A percentile compares a stretch with the other conserved stretches of the same genome.
These are phyloP conservation scores for Paragorgia papillata DNA, from an alignment of 92 coral and sea anemone genomes.

Conservation along the genomic window DNA sequence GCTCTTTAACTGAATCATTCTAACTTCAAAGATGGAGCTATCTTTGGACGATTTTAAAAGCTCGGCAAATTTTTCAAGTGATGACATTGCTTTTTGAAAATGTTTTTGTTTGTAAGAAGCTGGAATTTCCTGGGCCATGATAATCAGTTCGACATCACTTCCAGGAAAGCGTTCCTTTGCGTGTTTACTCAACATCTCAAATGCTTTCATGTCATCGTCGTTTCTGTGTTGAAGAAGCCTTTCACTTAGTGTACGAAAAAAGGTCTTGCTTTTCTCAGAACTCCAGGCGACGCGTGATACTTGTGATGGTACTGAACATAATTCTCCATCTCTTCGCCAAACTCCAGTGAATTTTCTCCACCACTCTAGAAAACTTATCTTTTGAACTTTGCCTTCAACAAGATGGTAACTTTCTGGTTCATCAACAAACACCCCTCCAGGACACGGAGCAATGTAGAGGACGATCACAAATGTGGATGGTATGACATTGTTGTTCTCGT, in stretches of 20 bases:
- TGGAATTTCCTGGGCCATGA: conserved; percentile 15
- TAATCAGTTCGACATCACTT: conserved; percentile 13
- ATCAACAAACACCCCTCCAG: conserved; percentile 47
- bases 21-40: conserved; percentile 39
- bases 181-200: conserved; percentile 5
- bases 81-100: neutral
- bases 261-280: conserved; percentile 9
- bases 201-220: conserved; percentile 22
- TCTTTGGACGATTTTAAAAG: conserved; percentile 20
- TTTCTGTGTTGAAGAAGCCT: conserved; percentile 38
- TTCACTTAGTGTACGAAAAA: conserved; percentile 31
- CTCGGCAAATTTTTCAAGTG: conserved; percentile 18
- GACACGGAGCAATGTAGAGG: conserved; percentile 36
- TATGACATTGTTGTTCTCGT: conserved; percentile 21
- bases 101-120: conserved; percentile 24
- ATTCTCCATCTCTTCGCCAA: neutral
- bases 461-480: conserved; percentile 46
- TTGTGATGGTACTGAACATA: neutral
- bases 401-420: conserved; percentile 52
- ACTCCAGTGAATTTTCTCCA: conserved; percentile 14
- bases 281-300: conserved; percentile 33
- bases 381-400: conserved; percentile 42
- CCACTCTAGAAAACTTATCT: conserved; percentile 41
- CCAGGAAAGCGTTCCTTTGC: conserved; percentile 2
- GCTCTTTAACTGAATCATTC: conserved; percentile 11